phyloP scores from a whole-genome alignment of 2,113 vertebrate genomes.

The Chionis minor region DNA sequence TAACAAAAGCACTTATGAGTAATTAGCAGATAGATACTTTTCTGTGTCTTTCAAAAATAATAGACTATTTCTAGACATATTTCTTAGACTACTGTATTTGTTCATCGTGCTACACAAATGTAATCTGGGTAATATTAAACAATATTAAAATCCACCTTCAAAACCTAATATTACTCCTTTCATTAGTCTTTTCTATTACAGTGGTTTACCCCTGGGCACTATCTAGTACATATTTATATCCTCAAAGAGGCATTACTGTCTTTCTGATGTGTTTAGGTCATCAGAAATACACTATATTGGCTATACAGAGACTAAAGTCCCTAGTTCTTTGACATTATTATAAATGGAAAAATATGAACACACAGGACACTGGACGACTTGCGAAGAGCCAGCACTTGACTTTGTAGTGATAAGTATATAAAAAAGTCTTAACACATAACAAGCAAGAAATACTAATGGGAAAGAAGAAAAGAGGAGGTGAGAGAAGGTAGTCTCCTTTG shows the following conservation, averaged over 20 bases:
- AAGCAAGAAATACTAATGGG: not conserved
- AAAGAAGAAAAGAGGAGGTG: not conserved
- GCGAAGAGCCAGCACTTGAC: not conserved
- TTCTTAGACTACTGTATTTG: not conserved
- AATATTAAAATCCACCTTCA: slow-evolving; percentile 58
- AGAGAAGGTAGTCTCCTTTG: not conserved
- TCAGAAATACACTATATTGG: not conserved
- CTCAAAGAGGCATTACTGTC: not conserved
- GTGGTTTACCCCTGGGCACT: not conserved
- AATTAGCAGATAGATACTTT: not conserved
- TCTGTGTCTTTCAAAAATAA: not conserved
- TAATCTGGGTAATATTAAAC: slow-evolving; percentile 22
- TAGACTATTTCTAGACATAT: not conserved
- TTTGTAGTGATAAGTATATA: not conserved
- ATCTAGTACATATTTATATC: not conserved
- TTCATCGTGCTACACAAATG: not conserved
- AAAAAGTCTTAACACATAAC: not conserved
- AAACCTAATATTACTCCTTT: not conserved
- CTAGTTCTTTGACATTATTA: not conserved
- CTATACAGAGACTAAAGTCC: not conserved
- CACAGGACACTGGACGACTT: not conserved
- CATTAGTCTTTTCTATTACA: not conserved
- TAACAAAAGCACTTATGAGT: slow-evolving; percentile 39
- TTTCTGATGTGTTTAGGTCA: not conserved
- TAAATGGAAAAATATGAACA: not conserved